These are phyloP conservation scores for Mesorhabditis belari DNA, from an alignment of 2,888 invertebrate genomes.

Conservation along the genomic window DNA sequence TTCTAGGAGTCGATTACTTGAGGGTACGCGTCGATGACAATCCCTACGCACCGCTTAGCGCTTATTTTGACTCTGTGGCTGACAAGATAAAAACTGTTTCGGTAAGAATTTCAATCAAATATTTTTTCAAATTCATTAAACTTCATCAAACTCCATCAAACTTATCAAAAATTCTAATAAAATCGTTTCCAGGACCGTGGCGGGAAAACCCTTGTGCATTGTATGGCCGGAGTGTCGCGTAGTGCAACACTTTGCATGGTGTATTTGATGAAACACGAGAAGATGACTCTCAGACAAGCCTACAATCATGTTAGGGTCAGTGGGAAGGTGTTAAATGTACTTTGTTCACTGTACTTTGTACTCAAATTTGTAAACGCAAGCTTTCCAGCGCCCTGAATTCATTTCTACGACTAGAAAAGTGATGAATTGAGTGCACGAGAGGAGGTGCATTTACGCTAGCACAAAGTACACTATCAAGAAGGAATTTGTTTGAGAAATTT, in stretches of 20 bases:
- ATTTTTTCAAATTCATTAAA: too few species aligned
- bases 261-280: slow-evolving; percentile 76
- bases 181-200: slow-evolving; percentile 42
- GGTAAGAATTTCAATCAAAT: slow-evolving; percentile 16
- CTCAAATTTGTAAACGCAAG: too few species aligned
- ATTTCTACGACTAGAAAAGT: too few species aligned
- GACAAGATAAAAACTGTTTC: slow-evolving; percentile 49
- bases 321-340: too few species aligned
- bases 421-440: too few species aligned
- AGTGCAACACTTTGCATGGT: slow-evolving; percentile 78
- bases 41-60: slow-evolving; percentile 67
- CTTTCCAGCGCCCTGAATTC: too few species aligned
- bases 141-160: too few species aligned
- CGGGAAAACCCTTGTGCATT: slow-evolving; percentile 75
- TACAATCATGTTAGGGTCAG: slow-evolving; percentile 39
- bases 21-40: slow-evolving; percentile 71
- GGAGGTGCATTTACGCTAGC: too few species aligned
- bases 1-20: slow-evolving; percentile 60
- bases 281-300: slow-evolving; percentile 64
- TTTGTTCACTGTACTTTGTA: too few species aligned
- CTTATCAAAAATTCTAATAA: not conserved
- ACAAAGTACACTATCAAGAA: too few species aligned
- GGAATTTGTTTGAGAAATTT: too few species aligned
- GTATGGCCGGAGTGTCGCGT: slow-evolving; percentile 81
- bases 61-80: slow-evolving; percentile 66